Base-by-base conservation (phyloP, 2,888 invertebrate genomes). In the Aleiodes leptofemur region DNA sequence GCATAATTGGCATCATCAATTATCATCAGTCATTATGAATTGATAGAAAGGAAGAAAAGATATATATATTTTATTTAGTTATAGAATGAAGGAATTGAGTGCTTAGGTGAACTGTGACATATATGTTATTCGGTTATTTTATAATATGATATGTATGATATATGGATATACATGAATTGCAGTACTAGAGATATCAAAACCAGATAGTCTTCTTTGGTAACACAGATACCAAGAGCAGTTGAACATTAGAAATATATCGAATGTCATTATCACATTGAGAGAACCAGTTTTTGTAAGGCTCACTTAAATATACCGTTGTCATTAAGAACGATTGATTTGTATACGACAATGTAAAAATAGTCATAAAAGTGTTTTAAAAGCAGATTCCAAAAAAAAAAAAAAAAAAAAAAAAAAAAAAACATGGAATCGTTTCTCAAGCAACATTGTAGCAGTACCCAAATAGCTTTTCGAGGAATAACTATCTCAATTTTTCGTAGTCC, bases 381-480 rank as follows among this genome's bases (percentile, higher is more conserved):
- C 16, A 16, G 23, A n/a, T 43, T 43, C 43, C 7, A 64, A 34
- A 1, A 34, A 34, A 34, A 34, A 34, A 34, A 6, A 64, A 64
- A 43, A 4, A 14, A 5, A 34, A 1, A 34, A 34, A 34, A 34
- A 34, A 34, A 6, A 64, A 64, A 43, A 4, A 14, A 5, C 11
- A 48, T 16, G 8, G 14, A 43, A 43, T 7, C 11, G 16, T 43
- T 23, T 48, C 48, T 34, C n/a, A 43, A 23, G 64, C 64, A 64
- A 64, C 64, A 64, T 64, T 64, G 38, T 64, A 64, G 23, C 34
- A 38, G 31, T 34, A 59, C 13, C 43, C 48, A 64, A 43, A 43
- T 11, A 43, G 43, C 43, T 43, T 43, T 79, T 79, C 79, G 75
- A 75, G 72, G 78, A 79, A 79, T 75, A 75, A 78, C 76, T 71